Evolutionary conservation across 2,797 vertebrate genomes (phyloP), one percentile per base, ranked within the genome.

Genomic region (Falco cherrug): DNA sequence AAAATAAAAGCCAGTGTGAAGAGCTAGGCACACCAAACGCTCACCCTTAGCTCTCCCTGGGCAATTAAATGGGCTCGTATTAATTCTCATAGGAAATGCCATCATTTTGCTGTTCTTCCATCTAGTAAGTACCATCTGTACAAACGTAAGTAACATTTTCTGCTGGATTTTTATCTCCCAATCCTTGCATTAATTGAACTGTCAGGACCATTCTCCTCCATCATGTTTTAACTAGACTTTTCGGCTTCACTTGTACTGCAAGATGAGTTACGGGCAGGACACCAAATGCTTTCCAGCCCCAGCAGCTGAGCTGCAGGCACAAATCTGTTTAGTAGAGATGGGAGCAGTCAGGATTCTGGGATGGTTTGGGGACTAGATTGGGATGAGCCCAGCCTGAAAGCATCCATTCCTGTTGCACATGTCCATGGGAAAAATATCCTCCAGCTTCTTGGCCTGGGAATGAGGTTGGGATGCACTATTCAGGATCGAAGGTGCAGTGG

Each of bases 231-330:
- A 78, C 29, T 3, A 61, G 64, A 57, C 1, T 41, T 93, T 75
- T 85, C 35, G n/a, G 29, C 50, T 74, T 60, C 21, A 11, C 19
- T 53, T 21, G 2, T 9, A 21, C n/a, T 28, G 25, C 13, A 26
- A 41, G 75, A 26, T 7, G 67, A 90, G 31, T 6, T 41, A 24
- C 7, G 18, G 70, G 35, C 39, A 35, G 2, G 16, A n/a, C 1
- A 0, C 45, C 0, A 0, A 79, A 41, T 0, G 0, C 5, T 61
- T 77, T 28, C 28, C 63, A 56, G 47, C 10, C 21, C 14, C 61
- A 60, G 63, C 11, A 74, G 68, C 37, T 61, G 56, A 87, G 64
- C 64, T 85, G 51, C 17, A 82, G 84, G 51, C 37, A 54, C 13
- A 31, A 14, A 81, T 28, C 37, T 50, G 15, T 19, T 43, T n/a